Evolutionary conservation across 92 coral and sea anemone genomes (phyloP).

Genomic region (Scolanthus callimorphus): DNA sequence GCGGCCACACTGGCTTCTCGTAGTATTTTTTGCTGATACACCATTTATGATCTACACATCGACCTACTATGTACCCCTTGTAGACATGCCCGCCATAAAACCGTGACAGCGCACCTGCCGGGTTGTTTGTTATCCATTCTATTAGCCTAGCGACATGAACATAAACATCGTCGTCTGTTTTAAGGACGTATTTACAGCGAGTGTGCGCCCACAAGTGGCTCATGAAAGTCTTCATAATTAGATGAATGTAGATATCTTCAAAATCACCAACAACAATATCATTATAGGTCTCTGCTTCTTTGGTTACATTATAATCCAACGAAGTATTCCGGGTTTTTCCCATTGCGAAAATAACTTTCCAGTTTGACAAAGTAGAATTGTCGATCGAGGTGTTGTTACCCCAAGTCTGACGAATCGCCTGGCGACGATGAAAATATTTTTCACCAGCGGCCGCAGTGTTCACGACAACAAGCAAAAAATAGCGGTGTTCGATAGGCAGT

Average conservation of each 20-base stretch:
- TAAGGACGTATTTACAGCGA: constrained; percentile 22
- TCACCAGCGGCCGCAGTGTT: constrained; percentile 17
- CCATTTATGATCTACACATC: constrained; percentile 40
- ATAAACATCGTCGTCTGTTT: constrained; percentile 56
- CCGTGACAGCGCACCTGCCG: constrained; percentile 6
- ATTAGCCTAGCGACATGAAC: constrained; percentile 31
- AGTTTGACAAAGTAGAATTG: neutral
- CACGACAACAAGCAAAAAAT: constrained; percentile 8
- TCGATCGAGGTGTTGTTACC: constrained; percentile 1
- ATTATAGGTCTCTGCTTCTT: constrained; percentile 28
- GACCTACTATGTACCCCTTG: constrained; percentile 13
- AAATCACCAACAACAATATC: constrained; percentile 50
- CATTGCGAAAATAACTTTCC: constrained; percentile 20
- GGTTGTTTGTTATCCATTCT: constrained; percentile 23
- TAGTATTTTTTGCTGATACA: constrained; percentile 39
- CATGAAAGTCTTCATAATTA: constrained; percentile 47
- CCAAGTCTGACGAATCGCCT: constrained; percentile 46
- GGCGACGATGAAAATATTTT: neutral
- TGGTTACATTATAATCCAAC: neutral
- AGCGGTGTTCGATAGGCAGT: neutral
- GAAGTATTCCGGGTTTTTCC: constrained; percentile 8
- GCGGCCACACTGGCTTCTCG: constrained; percentile 22
- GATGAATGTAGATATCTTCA: constrained; percentile 22
- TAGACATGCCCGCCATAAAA: constrained; percentile 46
- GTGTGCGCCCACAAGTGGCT: constrained; percentile 32